Percentiles rank a stretch among this genome's conserved stretches.
These are phyloP conservation scores for Drosophila percnosoma DNA, from an alignment of 2,888 invertebrate genomes.

Conservation along the genomic window DNA sequence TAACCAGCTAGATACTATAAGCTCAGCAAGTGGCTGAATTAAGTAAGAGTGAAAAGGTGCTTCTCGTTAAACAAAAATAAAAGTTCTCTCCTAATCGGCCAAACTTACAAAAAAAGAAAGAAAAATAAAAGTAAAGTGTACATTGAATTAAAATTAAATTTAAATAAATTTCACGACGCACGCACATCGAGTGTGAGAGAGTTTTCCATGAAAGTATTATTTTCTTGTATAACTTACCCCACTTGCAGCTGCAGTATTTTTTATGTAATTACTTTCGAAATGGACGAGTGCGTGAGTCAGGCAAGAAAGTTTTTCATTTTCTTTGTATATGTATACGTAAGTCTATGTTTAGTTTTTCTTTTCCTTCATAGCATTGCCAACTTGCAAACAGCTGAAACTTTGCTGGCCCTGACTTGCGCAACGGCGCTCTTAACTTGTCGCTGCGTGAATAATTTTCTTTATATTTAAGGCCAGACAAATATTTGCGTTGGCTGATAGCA, in stretches of 20 bases:
- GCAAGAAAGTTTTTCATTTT: slow-evolving; percentile 72
- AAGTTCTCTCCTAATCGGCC: slow-evolving; percentile 7
- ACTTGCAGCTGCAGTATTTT: slow-evolving; percentile 53
- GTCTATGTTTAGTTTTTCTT: background rate
- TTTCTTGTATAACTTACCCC: slow-evolving; percentile 4
- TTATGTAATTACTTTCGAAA: slow-evolving; percentile 76
- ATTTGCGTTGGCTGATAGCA: slow-evolving; percentile 52
- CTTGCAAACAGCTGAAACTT: slow-evolving; percentile 47
- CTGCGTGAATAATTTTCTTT: slow-evolving; percentile 41
- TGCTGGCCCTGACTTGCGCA: slow-evolving; percentile 34
- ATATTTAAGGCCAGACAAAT: slow-evolving; percentile 19
- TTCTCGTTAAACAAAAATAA: slow-evolving; percentile 44
- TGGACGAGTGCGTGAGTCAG: slow-evolving; percentile 66
- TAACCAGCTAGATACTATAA: slow-evolving; percentile 15
- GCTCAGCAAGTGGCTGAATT: slow-evolving; percentile 3
- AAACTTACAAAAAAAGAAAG: slow-evolving; percentile 4
- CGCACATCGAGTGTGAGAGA: slow-evolving; percentile 56
- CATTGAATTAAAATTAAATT: slow-evolving; percentile 76
- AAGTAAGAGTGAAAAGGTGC: slow-evolving; percentile 60
- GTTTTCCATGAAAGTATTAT: slow-evolving; percentile 10
- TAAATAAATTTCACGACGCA: slow-evolving; percentile 73
- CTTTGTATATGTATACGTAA: slow-evolving; percentile 7
- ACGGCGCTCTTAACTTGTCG: slow-evolving; percentile 64
- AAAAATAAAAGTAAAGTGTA: slow-evolving; percentile 37
- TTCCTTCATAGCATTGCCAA: slow-evolving; percentile 23